Evolutionary conservation across 2,113 vertebrate species (phyloP), one percentile per base, ranked within the genome.

Genomic region (Mungos mungo): DNA sequence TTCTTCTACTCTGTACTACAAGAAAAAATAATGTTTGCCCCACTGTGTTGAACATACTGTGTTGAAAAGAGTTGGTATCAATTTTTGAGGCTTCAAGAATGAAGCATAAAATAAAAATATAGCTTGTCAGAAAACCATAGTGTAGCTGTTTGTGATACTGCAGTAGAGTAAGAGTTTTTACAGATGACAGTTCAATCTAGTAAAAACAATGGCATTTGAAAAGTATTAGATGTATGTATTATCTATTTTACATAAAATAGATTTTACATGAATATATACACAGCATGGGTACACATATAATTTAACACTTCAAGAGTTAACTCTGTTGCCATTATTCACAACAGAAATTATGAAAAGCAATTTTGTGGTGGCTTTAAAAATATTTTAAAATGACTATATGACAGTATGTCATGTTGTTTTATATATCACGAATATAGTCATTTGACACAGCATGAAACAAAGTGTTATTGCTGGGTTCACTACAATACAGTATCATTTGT

Each of bases 231-330:
- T 63, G 45, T 87, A 9, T 85, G 66, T 89, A 72, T 85, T 98
- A 93, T 95, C 96, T 97, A 50, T 93, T 97, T 98, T 86, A 83
- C 69, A 96, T 95, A 88, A 96, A 97, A 94, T 77, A 82, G 90
- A 82, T 94, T 90, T 80, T 95, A 90, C 63, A 76, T 29, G 27
- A 88, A 95, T 94, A 90, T 90, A 86, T 11, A 91, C 63, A 81
- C 65, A 95, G 84, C 71, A 80, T 95, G 81, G 16, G n/a, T 63
- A 82, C 63, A 95, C 66, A 89, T 94, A 90, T 85, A 94, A 97
- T 95, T 98, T 97, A 95, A 95, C 66, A 98, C 87, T 97, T 92
- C 92, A 98, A 94, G 71, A 96, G 81, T 97, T 97, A 97, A 98
- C 60, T 71, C 41, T 93, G 65, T 90, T 97, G 87, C 47, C 85